Base-by-base conservation (phyloP, 2,888 invertebrate genomes). In the Cheilosia vernalis region DNA sequence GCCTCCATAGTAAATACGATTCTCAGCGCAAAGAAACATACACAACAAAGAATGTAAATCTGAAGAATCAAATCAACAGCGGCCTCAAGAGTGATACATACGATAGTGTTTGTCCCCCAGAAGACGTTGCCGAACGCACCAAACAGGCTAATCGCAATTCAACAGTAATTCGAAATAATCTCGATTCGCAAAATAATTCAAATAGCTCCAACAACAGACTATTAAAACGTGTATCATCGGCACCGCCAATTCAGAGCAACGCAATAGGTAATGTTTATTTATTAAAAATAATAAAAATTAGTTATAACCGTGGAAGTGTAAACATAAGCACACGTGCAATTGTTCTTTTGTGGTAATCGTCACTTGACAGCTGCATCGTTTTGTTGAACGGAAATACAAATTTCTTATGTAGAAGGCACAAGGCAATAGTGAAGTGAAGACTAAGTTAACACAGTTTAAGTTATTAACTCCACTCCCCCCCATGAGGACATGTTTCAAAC, bases 171-270 rank as follows among this genome's bases (percentile, higher is more conserved):
- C 90, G 91, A 72, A 91, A 92, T 87, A 90, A 91, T 78, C 87
- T 91, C 24, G 89, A 89, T 73, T 58, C 67, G 17, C 30, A 27
- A 10, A 82, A 82, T 73, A 88, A 74, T 64, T 74, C 47, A 7
- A 82, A 51, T 30, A 87, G 73, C 70, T 87, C 87, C 56, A 88
- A 81, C 76, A 90, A 93, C 74, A 90, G 93, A 72, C 88, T 93
- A 42, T 89, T 94, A 85, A 94, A 94, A 88, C 91, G 94, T 60
- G 94, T 93, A 55, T 93, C 93, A n/a, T 94, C 94, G 3, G 94
- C 93, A 55, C 94, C 94, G 2, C 92, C 91, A 15, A 92, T 93
- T 87, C 91, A 92, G 72, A 92, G 90, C 85, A 87, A 90, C 77
- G 81, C 90, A 60, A 88, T 91, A 72, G 91, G 92, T 92, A 89